Percentiles rank a stretch among this genome's conserved stretches.
These are phyloP conservation scores for Leptosomus discolor DNA, from an alignment of 2,113 vertebrate species.

Conservation along the genomic window DNA sequence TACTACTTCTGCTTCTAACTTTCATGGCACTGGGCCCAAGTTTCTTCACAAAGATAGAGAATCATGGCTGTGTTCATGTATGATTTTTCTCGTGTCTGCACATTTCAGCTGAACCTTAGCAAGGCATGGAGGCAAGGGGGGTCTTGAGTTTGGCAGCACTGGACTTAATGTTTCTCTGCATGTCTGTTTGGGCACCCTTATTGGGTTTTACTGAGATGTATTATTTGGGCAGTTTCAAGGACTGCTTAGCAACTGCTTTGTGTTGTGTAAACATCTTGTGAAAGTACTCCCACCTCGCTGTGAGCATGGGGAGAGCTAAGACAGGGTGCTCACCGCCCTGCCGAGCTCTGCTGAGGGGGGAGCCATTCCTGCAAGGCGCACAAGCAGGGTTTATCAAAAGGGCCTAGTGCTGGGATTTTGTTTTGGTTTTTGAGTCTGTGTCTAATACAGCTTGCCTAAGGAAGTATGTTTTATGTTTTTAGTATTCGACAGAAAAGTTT, in stretches of 20 bases:
- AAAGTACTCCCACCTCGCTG: accelerated
- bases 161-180: neutral
- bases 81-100: neutral
- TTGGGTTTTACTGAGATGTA: neutral
- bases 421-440: neutral
- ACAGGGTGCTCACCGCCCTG: accelerated
- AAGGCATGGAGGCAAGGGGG: neutral
- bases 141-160: neutral
- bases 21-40: neutral
- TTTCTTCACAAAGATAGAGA: neutral
- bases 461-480: neutral
- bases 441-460: neutral
- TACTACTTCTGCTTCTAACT: neutral
- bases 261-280: neutral
- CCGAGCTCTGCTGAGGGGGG: neutral
- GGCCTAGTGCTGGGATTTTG: neutral
- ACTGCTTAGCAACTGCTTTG: neutral
- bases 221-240: neutral
- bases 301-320: accelerated
- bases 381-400: neutral
- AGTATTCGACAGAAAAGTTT: neutral
- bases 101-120: neutral
- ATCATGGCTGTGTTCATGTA: neutral
- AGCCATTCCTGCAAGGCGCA: accelerated
- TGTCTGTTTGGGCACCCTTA: neutral